These are phyloP conservation scores for Epinephelus moara DNA, from an alignment of 2,113 vertebrate species.

Conservation along the genomic window DNA sequence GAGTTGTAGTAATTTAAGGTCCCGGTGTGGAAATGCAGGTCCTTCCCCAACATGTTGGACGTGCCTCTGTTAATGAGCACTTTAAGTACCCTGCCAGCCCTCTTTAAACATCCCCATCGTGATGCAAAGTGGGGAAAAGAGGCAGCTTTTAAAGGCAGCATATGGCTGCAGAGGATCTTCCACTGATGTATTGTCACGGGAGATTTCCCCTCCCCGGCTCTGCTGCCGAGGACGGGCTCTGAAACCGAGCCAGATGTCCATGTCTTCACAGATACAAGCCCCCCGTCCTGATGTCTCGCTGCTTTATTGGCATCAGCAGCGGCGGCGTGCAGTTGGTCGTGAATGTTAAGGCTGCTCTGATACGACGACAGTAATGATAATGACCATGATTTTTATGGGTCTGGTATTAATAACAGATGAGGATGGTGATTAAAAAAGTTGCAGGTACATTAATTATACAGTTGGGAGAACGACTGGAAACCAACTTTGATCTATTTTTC, in stretches of 20 bases:
- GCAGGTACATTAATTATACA: slow-evolving; percentile 64
- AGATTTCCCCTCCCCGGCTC: slow-evolving; percentile 49
- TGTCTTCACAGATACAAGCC: slow-evolving; percentile 52
- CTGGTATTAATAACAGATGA: slow-evolving; percentile 72
- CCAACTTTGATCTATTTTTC: slow-evolving; percentile 50
- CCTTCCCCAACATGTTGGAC: slow-evolving; percentile 72
- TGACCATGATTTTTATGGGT: slow-evolving; percentile 59
- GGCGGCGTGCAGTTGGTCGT: slow-evolving; percentile 37
- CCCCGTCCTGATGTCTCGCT: slow-evolving; percentile 62
- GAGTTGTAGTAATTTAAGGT: slow-evolving; percentile 49
- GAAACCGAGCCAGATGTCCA: slow-evolving; percentile 80
- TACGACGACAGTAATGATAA: slow-evolving; percentile 56
- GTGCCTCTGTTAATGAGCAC: slow-evolving; percentile 77
- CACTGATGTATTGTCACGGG: slow-evolving; percentile 74
- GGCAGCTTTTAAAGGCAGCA: slow-evolving; percentile 78
- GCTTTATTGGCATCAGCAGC: slow-evolving; percentile 64
- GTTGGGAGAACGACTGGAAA: slow-evolving; percentile 43
- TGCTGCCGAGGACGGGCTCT: slow-evolving; percentile 55
- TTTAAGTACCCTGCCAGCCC: slow-evolving; percentile 55
- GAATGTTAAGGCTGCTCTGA: slow-evolving; percentile 56
- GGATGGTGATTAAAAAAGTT: slow-evolving; percentile 65
- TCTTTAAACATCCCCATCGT: slow-evolving; percentile 69
- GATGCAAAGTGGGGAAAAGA: slow-evolving; percentile 66
- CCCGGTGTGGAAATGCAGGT: slow-evolving; percentile 44
- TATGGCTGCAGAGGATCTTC: slow-evolving; percentile 75